Percentiles rank a stretch among this genome's conserved stretches.
Evolutionary conservation across 2,113 vertebrate species (phyloP).

Genomic region (Pomatostomus ruficeps): DNA sequence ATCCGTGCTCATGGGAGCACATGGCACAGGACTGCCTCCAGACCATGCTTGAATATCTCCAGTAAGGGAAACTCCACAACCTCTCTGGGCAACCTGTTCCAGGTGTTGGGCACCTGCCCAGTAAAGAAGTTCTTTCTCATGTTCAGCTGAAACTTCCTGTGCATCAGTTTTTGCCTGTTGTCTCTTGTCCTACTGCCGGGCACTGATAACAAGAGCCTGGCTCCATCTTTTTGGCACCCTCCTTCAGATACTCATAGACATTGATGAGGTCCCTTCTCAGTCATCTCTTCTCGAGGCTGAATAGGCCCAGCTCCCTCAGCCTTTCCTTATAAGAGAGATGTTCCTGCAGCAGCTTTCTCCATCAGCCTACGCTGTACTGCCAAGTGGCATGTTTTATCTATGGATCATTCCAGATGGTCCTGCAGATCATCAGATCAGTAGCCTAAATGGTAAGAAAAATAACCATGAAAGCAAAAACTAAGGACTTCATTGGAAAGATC

Average conservation of each 20-base stretch:
- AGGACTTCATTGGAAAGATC: not conserved
- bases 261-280: not conserved
- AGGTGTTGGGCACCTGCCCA: accelerated
- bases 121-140: not conserved
- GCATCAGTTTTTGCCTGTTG: not conserved
- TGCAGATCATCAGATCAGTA: not conserved
- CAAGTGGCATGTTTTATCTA: not conserved
- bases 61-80: not conserved
- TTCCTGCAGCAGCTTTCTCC: not conserved
- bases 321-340: not conserved
- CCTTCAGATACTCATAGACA: not conserved
- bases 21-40: not conserved
- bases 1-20: not conserved
- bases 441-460: not conserved
- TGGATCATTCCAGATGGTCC: not conserved
- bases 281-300: not conserved
- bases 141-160: not conserved
- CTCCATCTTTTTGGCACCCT: not conserved
- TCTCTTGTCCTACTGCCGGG: not conserved
- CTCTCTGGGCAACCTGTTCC: not conserved
- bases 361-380: not conserved
- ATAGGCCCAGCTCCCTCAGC: not conserved
- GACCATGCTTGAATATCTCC: not conserved
- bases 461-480: not conserved
- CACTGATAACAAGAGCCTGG: not conserved